Base-by-base conservation (phyloP, 2,113 vertebrate genomes). In the Macheiramphus alcinus region DNA sequence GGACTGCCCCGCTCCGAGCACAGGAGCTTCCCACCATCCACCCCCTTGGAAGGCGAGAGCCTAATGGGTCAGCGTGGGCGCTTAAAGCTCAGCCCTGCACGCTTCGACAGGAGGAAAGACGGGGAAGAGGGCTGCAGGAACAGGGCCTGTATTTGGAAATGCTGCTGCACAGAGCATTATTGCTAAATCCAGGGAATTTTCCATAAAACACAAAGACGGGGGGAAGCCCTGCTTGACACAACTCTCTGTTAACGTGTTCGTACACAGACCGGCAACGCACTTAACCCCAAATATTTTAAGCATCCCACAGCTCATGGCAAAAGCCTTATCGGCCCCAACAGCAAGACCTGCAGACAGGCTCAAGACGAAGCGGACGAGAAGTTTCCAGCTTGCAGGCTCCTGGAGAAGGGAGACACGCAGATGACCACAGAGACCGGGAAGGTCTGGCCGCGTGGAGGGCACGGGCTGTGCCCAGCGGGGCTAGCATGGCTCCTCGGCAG, bases 331-430 rank as follows among this genome's bases (percentile, higher is more conserved):
- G 0, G 12, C 31, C 14, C 53, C 13, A 43, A 16, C 7, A 47
- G 25, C 52, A 32, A 36, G 16, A 16, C 22, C 26, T 31, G 31
- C 55, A 6, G 29, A 19, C 4, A 14, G 23, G n/a, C 11, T 58
- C 65, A 36, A 22, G 18, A 21, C 0, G 0, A 55, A 47, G 31
- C 0, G 0, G 36, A 13, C 2, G 3, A n/a, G 29, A 6, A 34
- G 67, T 45, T 78, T 40, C 72, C 53, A 72, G 36, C 36, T 16
- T 16, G 40, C 0, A 1, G 13, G 4, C 18, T 86, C 29, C 13
- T 10, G 5, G 19, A 67, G 58, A 40, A 27, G 25, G 62, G 22
- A 68, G 8, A 25, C 25, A 7, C 1, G 1, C 4, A 16, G 42
- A 13, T 2, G 26, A 10, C 38, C 65, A 36, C 0, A 0, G 42